Evolutionary conservation across 2,113 vertebrate genomes (phyloP), one percentile per base, ranked within the genome.

Genomic region (Myotis yumanensis): DNA sequence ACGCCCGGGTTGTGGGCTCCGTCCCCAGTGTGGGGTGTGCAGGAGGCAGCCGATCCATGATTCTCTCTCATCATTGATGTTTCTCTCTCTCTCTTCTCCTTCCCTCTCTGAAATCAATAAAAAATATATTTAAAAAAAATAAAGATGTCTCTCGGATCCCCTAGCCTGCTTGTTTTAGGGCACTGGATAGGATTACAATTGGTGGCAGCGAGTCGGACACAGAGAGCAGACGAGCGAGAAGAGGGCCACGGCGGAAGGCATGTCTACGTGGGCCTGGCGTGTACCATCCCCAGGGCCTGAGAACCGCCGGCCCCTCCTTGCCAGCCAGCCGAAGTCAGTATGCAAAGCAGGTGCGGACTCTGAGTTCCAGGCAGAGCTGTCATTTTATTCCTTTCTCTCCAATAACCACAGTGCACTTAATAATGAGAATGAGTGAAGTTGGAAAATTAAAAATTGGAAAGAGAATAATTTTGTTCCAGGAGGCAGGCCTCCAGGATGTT

Each of bases 381-480:
- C 91, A 62, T 40, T 93, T 76, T 9, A 7, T 77, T 30, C 30
- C 89, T 92, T 52, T 69, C 89, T 82, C 32, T 87, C 86, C 85
- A 57, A 75, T 43, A 94, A 68, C 43, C 94, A 93, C 0, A 30
- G 35, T 12, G 28, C 71, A 87, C 91, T 92, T 96, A 89, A 94
- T 91, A 83, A 97, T 96, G 85, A 97, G 88, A 95, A 92, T 18
- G 89, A 96, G 97, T 90, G 89, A 97, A 94, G 92, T 59, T 59
- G 88, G 73, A 91, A 98, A 96, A 96, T 64, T 94, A 90, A 84
- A 85, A 95, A 96, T 83, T 90, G 91, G 89, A 95, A 97, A 94
- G 77, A 93, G 84, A 75, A 93, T 90, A 48, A 40, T 52, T 43
- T 86, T 87, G 35, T 91, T 91, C 51, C 82, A 43, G 85, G 91